Base-by-base conservation (phyloP, 92 coral and sea anemone genomes). In the Siderastrea radians region DNA sequence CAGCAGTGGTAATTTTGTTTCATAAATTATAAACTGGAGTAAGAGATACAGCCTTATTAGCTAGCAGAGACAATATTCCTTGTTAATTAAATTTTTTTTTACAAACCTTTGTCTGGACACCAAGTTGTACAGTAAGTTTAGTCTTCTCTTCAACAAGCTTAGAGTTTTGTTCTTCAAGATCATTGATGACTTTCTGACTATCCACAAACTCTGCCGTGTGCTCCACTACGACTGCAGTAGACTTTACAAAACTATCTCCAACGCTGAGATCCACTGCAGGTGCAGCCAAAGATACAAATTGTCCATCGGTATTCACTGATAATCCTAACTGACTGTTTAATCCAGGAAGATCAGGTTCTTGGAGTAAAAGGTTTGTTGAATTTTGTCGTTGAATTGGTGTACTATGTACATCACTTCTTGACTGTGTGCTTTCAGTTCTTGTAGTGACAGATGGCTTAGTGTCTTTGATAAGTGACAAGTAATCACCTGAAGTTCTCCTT, bases 91-190 rank as follows among this genome's bases (percentile, higher is more conserved):
- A 8, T 55, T 1, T 38, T 1, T 38, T 12, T 53, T 62, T 57
- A 16, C 67, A 3, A 79, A 95, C 99, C 98, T 95, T 93, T 47
- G 94, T 90, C 74, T 92, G 98, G 16, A 95, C 91, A 44, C 96
- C 98, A 52, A 97, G 75, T 76, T 97, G 96, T 44, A 93, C 95
- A 19, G 94, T 81, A 59, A 97, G 85, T 64, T 95, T 93, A 47
- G 94, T 92, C 78, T 97, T 97, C 89, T 97, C 99, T 46, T 95
- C 97, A 49, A 84, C 92, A 1, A 97, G 97, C 74, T 92, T 94
- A 8, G 96, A 79, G 80, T 95, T 97, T 76, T 91, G 89, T 81
- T 89, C 95, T 79, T 97, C 98, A 67, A 97, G 70, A 49, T 91
- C 96, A 54, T 83, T 79, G 6, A 96, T 86, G 38, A 93, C 86